Evolutionary conservation across 64 coral and sea anemone species (phyloP), one percentile per base, ranked within the genome.

Genomic region (Dendrophyllia cribrosa): DNA sequence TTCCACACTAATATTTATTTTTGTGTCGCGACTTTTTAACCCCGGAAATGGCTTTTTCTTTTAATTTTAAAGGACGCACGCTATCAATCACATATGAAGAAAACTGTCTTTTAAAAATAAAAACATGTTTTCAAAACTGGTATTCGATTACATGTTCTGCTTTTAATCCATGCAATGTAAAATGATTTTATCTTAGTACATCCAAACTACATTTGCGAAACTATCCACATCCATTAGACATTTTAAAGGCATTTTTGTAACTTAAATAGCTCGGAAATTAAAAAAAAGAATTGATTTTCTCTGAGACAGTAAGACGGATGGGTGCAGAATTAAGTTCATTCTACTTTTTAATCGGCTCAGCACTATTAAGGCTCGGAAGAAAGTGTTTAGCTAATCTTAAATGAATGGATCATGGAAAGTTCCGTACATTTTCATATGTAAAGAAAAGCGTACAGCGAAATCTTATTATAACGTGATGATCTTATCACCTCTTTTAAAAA

Each of bases 31-130:
- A 14, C 66, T 84, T 50, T 67, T 24, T 23, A 84, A 20, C 17
- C 3, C 80, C 80, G 80, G 80, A 84, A 84, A 84, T 84, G 61
- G 43, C 62, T 22, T 51, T 51, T 50, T 50, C 21, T 59, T 79
- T 58, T 59, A 52, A 55, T 77, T 50, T 63, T 6, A 62, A 62
- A 64, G 12, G 4, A 64, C 15, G 52, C n/a, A 9, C 76, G 2
- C n/a, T 14, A 45, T 72, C 70, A 72, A 72, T 45, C 70, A 72
- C 50, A 79, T 21, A 26, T 0, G 43, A 64, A 82, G 16, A 60
- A 48, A 6, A 72, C 8, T 46, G 23, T 45, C 12, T 19, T 19
- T 75, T 44, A 19, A 19, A 58, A 14, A 43, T 20, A 58, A n/a
- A 82, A 66, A 67, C 46, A 67, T 45, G 6, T 83, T 65, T 73